Evolutionary conservation across 2,797 vertebrate species (phyloP), one percentile per base, ranked within the genome.

Genomic region (Pachyuromys duprasi): DNA sequence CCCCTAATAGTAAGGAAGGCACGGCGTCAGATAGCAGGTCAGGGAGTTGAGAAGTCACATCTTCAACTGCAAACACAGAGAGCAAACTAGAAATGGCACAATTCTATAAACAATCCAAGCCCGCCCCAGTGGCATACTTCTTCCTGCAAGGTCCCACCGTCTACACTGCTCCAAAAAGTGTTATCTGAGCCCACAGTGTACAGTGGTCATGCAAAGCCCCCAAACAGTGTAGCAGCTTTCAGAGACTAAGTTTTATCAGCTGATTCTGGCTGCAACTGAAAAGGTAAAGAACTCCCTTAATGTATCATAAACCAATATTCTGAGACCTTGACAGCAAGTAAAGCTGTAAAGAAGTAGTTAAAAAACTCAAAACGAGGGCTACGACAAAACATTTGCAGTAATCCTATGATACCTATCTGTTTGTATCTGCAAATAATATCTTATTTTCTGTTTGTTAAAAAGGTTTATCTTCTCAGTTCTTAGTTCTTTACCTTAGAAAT

Each of bases 401-500:
- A 86, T 65, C 78, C 8, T 69, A 78, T 90, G 83, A 88, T 72
- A 13, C 33, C 42, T 31, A 78, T 76, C 22, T 15, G 15, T 62
- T 65, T 87, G 53, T 83, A 94, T 67, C 78, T 89, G 82, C 7
- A 92, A 96, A 81, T 90, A 91, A 57, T 63, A 87, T 39, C 42
- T 84, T 55, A 67, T 22, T 93, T 87, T 83, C 75, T 80, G 84
- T n/a, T 53, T 53, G 20, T 69, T 93, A 57, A 55, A 91, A 95
- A 65, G 2, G 0, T 90, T 95, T 78, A 69, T 67, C 45, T 65
- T 39, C 20, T 89, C 70, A 91, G 12, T n/a, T 91, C 70, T 84
- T 86, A 90, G 17, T 12, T 24, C 91, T 96, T 94, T 75, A 95
- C 67, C 86, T 33, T 89, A 42, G 13, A 97, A 97, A 91, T 86